Conservation (phyloP, 2,113 vertebrate species). For the Mustelus asterias region DNA sequence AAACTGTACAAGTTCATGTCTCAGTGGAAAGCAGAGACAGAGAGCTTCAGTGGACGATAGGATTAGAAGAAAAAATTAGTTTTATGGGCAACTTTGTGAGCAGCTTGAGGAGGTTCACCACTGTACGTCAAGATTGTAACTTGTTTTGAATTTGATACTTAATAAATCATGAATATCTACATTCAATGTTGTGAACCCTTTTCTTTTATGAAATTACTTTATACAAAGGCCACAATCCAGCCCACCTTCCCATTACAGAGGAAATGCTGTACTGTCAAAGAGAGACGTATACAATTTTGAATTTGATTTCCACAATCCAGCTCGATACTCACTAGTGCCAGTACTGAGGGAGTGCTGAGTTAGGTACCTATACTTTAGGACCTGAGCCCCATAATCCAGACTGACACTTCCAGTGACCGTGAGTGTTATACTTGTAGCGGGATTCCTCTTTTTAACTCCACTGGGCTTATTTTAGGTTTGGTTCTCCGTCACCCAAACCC, state of each 20-base stretch:
- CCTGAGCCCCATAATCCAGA: too few species aligned
- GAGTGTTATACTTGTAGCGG: too few species aligned
- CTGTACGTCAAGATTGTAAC: background rate
- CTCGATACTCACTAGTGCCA: background rate
- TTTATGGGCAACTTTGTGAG: background rate
- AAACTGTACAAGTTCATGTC: background rate
- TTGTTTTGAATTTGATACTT: background rate
- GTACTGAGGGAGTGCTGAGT: background rate
- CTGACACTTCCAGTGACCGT: background rate
- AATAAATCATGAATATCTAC: background rate
- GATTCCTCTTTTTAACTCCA: too few species aligned
- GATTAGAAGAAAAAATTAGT: background rate
- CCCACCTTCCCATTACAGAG: background rate
- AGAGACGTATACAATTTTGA: background rate
- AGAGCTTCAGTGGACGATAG: background rate
- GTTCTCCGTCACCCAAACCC: too few species aligned
- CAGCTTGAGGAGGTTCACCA: background rate
- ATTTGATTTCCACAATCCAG: background rate
- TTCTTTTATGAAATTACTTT: background rate
- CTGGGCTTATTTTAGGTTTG: too few species aligned
- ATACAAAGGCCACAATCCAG: too few species aligned
- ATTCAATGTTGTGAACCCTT: background rate
- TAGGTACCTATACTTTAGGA: background rate
- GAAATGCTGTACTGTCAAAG: background rate
- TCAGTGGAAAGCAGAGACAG: background rate